Evolutionary conservation across 2,888 invertebrate genomes (phyloP).

Genomic region (Neuroscelio doddi): DNA sequence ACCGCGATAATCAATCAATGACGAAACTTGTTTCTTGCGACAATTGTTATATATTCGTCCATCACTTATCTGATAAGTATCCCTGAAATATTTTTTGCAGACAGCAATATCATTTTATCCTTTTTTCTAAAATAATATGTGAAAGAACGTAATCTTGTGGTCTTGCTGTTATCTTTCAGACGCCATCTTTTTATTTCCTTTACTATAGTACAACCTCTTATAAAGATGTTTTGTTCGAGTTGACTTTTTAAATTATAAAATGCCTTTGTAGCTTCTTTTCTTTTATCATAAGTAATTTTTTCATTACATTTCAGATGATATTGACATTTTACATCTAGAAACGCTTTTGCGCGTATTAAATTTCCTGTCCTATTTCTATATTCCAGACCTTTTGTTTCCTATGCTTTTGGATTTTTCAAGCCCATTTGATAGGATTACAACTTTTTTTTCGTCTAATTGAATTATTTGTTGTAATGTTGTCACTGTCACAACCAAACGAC

Average conservation of each 20-base stretch:
- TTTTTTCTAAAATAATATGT: conserved; percentile 48
- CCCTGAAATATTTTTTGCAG: conserved; percentile 49
- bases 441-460: conserved; percentile 35
- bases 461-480: conserved; percentile 22
- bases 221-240: conserved; percentile 52
- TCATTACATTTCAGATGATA: no score
- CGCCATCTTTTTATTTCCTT: conserved; percentile 50
- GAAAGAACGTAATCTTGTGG: conserved; percentile 26
- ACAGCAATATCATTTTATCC: conserved; percentile 46
- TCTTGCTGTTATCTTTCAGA: conserved; percentile 44
- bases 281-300: no score
- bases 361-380: conserved; percentile 50
- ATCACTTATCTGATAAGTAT: conserved; percentile 41
- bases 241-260: conserved; percentile 49
- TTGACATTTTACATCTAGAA: conserved; percentile 52
- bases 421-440: conserved; percentile 37
- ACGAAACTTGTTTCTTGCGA: conserved; percentile 42
- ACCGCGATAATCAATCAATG: conserved; percentile 42
- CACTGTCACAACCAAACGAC: conserved; percentile 26
- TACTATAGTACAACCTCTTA: conserved; percentile 52
- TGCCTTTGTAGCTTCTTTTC: no score
- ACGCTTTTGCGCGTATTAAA: conserved; percentile 51
- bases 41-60: conserved; percentile 45
- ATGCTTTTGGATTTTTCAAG: conserved; percentile 51
- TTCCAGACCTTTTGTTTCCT: conserved; percentile 51